Conservation (phyloP, 2,888 invertebrate species). For the Watsonalla cultraria region DNA sequence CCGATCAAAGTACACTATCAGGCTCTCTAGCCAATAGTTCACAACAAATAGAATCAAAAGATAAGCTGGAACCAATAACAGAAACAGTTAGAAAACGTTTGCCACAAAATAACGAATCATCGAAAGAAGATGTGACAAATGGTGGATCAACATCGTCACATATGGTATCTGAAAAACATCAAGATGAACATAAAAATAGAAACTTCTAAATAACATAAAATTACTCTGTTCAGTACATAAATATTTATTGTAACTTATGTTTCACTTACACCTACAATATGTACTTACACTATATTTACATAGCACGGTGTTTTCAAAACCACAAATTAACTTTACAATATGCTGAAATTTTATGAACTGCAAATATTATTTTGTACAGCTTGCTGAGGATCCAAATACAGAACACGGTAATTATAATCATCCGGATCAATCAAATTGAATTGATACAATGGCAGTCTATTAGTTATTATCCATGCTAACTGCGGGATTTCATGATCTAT, state of each 20-base stretch:
- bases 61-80: not conserved
- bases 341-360: conserved; percentile 57
- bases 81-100: not conserved
- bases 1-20: not conserved
- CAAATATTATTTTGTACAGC: conserved; percentile 83
- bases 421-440: conserved; percentile 82
- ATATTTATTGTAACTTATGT: too few relatives aligned
- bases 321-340: not conserved
- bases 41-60: not conserved
- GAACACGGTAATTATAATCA: conserved; percentile 85
- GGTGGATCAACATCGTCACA: not conserved
- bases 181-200: not conserved
- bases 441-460: conserved; percentile 86
- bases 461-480: conserved; percentile 87
- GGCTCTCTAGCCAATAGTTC: not conserved
- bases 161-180: not conserved
- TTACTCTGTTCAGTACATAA: too few relatives aligned
- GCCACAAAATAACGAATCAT: not conserved
- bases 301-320: too few relatives aligned
- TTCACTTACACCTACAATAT: too few relatives aligned
- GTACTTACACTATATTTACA: too few relatives aligned
- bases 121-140: not conserved
- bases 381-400: conserved; percentile 81
- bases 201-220: not conserved
- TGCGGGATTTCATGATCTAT: conserved; percentile 85